Conservation (phyloP, 2,888 invertebrate genomes). For the Gymnocheta viridis region DNA sequence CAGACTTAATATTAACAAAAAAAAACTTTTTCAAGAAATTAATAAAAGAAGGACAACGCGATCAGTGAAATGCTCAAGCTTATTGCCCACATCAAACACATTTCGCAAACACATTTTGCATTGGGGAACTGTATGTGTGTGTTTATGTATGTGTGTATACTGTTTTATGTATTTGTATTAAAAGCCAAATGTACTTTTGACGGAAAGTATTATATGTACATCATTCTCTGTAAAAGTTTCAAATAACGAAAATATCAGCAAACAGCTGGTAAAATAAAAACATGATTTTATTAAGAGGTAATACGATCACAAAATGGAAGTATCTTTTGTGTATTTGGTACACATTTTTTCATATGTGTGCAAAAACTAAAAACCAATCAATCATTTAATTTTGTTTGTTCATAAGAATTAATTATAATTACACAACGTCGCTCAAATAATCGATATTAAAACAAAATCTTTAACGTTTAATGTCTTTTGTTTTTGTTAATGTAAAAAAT, state of each 20-base stretch:
- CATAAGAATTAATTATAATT: neutral
- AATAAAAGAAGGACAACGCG: too few species aligned
- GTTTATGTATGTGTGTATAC: neutral
- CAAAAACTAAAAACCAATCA: neutral
- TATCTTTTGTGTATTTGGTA: neutral
- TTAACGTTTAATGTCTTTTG: too few species aligned
- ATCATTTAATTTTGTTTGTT: neutral
- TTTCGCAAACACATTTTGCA: too few species aligned
- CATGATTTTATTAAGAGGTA: constrained; percentile 20
- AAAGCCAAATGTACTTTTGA: constrained; percentile 5
- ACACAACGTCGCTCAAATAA: neutral
- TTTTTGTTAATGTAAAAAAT: neutral
- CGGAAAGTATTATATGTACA: neutral
- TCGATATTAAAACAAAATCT: neutral
- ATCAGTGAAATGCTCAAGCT: too few species aligned
- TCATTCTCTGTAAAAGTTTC: constrained; percentile 41
- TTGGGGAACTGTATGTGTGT: too few species aligned
- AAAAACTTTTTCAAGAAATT: too few species aligned
- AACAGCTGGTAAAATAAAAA: constrained; percentile 44
- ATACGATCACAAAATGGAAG: constrained; percentile 15
- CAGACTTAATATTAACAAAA: too few species aligned
- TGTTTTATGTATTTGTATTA: neutral
- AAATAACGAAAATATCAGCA: constrained; percentile 63
- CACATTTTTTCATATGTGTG: neutral
- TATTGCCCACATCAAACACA: too few species aligned